Evolutionary conservation across 2,888 invertebrate genomes (phyloP), one percentile per base, ranked within the genome.

Genomic region (Lasioglossum zephyrum): DNA sequence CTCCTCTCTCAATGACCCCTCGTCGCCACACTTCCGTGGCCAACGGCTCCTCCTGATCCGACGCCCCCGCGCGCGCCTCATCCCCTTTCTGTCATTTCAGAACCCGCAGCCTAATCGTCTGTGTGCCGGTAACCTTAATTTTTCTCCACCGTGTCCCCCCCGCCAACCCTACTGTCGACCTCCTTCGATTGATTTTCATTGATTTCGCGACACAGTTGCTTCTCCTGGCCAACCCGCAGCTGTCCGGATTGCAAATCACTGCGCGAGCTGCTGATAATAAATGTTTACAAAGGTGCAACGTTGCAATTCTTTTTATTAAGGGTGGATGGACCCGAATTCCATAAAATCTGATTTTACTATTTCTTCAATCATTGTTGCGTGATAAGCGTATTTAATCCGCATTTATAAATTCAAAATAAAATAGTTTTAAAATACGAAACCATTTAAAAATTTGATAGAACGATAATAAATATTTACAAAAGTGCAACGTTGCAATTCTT

Each of bases 121-220:
- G 85, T 82, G 87, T 84, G 77, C 87, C 53, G 70, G 57, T 91
- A 91, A 91, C 88, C 88, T 88, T 85, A 88, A 87, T 92, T 90
- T 88, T 88, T 88, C 77, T 79, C 70, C 74, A 1, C 41, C 36
- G 36, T 39, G 31, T 4, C 22, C n/a, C 22, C 22, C 11, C 18
- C 39, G 13, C n/a, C 18, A 39, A 36, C 41, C 69, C 26, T 2
- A 4, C n/a, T 0, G 13, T 39, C 41, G 18, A 9, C 41, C 60
- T 18, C n/a, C 69, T 18, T n/a, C 60, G 70, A 80, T 84, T 85
- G 77, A 60, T 84, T 44, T n/a, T 47, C 53, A 85, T 75, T 60
- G 84, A 84, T 85, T 76, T 66, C 22, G 66, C 70, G 47, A 49
- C 66, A 26, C 18, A 69, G 26, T 53, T 66, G 39, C 63, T 70